Evolutionary conservation across 2,888 invertebrate species (phyloP).

Genomic region (Tachystola acroxantha): DNA sequence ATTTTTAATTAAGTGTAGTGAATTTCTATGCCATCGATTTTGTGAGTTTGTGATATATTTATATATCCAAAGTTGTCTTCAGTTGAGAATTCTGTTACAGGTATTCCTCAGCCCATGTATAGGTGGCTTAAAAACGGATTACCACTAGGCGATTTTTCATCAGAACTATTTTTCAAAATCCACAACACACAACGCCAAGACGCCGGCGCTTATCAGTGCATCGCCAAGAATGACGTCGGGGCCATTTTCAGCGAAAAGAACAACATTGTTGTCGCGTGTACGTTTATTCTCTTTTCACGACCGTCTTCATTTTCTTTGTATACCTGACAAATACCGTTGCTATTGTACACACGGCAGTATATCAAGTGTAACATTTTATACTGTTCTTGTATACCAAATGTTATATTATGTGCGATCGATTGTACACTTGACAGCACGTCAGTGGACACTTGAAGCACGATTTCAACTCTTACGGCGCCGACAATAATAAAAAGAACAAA

Average conservation of each 20-base stretch:
- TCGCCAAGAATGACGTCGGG: conserved; percentile 94
- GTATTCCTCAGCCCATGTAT: conserved; percentile 94
- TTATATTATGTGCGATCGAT: too few species aligned
- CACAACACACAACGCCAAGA: conserved; percentile 88
- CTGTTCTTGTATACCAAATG: too few species aligned
- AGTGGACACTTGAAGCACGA: too few species aligned
- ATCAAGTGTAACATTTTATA: too few species aligned
- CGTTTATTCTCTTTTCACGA: conserved; percentile 66
- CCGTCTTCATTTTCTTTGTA: conserved; percentile 1
- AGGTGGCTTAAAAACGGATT: conserved; percentile 93
- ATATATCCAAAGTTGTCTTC: too few species aligned
- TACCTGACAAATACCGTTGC: too few species aligned
- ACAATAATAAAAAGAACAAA: too few species aligned
- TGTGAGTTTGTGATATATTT: too few species aligned
- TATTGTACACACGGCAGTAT: conserved; percentile 87
- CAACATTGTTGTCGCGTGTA: conserved; percentile 94
- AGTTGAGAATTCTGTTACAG: conserved; percentile 69
- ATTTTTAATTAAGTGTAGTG: too few species aligned
- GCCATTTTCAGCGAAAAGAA: conserved; percentile 95
- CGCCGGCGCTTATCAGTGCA: conserved; percentile 94
- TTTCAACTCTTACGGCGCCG: too few species aligned
- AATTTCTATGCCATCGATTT: too few species aligned
- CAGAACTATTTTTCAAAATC: conserved; percentile 90
- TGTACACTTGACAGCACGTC: too few species aligned
- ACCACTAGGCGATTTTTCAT: conserved; percentile 87